Evolutionary conservation across 2,113 vertebrate species (phyloP), one percentile per base, ranked within the genome.

Genomic region (Ranitomeya variabilis): DNA sequence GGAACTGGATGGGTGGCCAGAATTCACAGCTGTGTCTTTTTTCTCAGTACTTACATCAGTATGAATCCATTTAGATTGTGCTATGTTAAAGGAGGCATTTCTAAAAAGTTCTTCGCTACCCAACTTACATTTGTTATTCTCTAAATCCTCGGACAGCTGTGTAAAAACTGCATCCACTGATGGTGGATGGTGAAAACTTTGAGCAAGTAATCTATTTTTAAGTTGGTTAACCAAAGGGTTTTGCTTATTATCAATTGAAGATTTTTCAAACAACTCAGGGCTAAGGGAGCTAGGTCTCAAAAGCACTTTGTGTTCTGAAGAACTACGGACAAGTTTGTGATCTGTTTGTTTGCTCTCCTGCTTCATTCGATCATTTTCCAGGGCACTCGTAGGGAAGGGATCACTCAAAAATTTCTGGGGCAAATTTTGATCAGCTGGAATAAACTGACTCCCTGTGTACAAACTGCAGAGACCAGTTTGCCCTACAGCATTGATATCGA

Each of bases 351-450:
- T 92, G 87, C 91, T 93, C 66, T 92, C 94, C 64, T 93, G 93
- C 93, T 87, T 93, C 59, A 94, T 88, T 90, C 93, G 90, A 9
- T 96, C 95, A 86, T 92, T 92, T 92, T 96, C 95, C 91, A 92
- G 66, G 16, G 89, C 83, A 87, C 96, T 94, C 86, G 95, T 93
- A 87, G 95, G 94, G 57, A 96, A 91, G 80, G 95, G 94, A 90
- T 99, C 98, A 91, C 98, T 99, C 85, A 99, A 92, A 90, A 99
- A 99, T 86, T 97, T 99, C 60, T 97, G 94, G 18, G 98, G 98
- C 90, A 99, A 93, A 91, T 96, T 97, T 88, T 98, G 98, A 94
- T 99, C 98, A 74, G 97, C 97, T 85, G 98, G 94, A 82, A 99
- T 95, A 94, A 99, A 99, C 89, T 99, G 97, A 92, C 94, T 99